Conservation (phyloP, 1,140 invertebrate species). For the Drosophila bifasciata region DNA sequence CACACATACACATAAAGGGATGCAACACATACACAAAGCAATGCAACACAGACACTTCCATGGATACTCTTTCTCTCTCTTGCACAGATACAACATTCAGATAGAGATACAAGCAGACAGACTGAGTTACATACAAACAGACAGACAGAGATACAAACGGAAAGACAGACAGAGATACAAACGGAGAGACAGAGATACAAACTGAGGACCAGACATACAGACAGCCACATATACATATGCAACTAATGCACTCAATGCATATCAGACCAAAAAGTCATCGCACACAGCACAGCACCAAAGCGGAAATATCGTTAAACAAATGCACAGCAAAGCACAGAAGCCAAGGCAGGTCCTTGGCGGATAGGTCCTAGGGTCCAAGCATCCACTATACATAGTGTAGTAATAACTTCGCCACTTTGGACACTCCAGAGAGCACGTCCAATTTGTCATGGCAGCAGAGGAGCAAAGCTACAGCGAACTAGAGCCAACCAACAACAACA, state of each 20-base stretch:
- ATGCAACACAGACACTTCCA: background rate
- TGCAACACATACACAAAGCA: too few relatives aligned
- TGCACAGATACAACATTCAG: slow-evolving; percentile 1
- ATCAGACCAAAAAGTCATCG: slow-evolving; percentile 49
- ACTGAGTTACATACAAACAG: too few relatives aligned
- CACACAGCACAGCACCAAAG: slow-evolving; percentile 17
- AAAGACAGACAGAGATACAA: slow-evolving; percentile 15
- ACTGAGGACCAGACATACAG: too few relatives aligned
- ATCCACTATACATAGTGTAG: slow-evolving; percentile 37
- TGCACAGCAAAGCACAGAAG: slow-evolving; percentile 21
- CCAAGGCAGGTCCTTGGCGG: background rate
- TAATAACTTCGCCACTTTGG: slow-evolving; percentile 69
- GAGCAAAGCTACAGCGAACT: slow-evolving; percentile 15
- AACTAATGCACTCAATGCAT: slow-evolving; percentile 78
- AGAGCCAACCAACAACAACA: background rate
- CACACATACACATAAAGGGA: background rate
- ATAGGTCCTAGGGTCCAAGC: slow-evolving; percentile 2
- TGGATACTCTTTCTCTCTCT: too few relatives aligned
- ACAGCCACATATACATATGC: slow-evolving; percentile 21
- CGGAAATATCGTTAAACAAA: slow-evolving; percentile 69
- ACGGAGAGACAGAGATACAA: slow-evolving; percentile 16
- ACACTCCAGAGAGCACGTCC: slow-evolving; percentile 66
- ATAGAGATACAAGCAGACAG: too few relatives aligned
- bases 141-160: too few relatives aligned
- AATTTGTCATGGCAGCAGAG: slow-evolving; percentile 67